Base-by-base conservation (phyloP, 1,140 invertebrate species). In the Chymomyza costata region DNA sequence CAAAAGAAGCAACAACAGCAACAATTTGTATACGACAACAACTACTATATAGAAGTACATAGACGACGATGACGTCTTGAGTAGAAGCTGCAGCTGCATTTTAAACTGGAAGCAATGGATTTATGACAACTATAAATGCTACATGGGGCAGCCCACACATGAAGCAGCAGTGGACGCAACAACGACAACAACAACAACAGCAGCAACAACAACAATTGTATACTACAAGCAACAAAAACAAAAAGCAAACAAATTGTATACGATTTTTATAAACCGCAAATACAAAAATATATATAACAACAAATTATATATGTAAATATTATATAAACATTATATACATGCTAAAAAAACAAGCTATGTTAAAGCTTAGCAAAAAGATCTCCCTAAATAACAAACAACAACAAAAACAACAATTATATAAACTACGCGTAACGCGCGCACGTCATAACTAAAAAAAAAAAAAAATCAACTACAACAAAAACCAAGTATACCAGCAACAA, bases 201-300 rank as follows among this genome's bases (percentile, higher is more conserved):
- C 39, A 66, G 53, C 51, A 67, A 44, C 47, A 45, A 69, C 50
- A 52, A 25, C 66, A 62, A 63, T 45, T 43, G 25, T 28, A 28
- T 28, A 28, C n/a, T n/a, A n/a, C n/a, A n/a, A n/a, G 21, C 21
- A 25, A 25, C 21, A 25, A 25, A 25, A 25, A 5, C 21, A 28
- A 52, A 70, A 47, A 19, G 54, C 61, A 53, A 53, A 67, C 71
- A 80, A 66, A 80, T 76, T 80, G 71, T 76, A 76, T 76, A 76
- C 71, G 71, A 76, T 76, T 76, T 76, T 71, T 71, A 78, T 74
- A 73, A 74, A 73, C 56, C 58, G 50, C 60, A 71, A 68, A 61
- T 34, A 14, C 35, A 49, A 68, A 50, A 13, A 54, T 32, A 37
- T 41, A 18, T 8, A 25, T 5, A 34, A 48, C 31, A 61, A 46